These are phyloP conservation scores for Halcyon leucocephala DNA, from an alignment of 2,797 vertebrate species.

Conservation along the genomic window DNA sequence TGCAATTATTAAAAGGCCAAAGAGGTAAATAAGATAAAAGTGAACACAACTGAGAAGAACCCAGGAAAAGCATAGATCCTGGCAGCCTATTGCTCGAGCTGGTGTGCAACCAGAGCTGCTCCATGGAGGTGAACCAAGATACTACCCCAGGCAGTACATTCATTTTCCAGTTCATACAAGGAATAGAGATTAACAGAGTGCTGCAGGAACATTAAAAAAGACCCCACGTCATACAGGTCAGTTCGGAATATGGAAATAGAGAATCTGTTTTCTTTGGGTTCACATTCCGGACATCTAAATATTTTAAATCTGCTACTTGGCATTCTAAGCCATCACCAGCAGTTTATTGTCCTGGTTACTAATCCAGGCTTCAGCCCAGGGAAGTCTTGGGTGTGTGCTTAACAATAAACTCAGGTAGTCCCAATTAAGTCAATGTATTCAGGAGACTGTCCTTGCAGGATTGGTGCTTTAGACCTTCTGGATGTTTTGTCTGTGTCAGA, in stretches of 20 bases:
- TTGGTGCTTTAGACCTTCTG: neutral
- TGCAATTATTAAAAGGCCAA: neutral
- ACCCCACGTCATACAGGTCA: neutral
- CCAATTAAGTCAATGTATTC: neutral
- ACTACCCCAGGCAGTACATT: neutral
- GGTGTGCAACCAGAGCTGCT: fast-evolving
- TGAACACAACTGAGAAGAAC: neutral
- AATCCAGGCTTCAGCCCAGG: neutral
- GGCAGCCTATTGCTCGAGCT: neutral
- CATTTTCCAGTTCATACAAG: neutral
- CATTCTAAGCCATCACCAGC: neutral
- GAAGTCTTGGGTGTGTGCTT: neutral
- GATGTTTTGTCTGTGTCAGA: neutral
- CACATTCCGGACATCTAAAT: neutral
- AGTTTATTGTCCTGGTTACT: constrained; percentile 5
- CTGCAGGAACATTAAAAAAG: neutral
- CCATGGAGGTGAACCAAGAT: neutral
- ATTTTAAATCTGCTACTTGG: constrained; percentile 8
- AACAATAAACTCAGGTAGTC: neutral
- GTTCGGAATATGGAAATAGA: neutral
- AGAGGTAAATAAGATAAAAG: neutral
- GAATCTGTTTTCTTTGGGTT: neutral
- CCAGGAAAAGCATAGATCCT: neutral
- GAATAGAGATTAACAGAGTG: neutral
- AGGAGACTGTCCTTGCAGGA: neutral